A percentile compares a stretch with the other conserved stretches of the same genome.
Evolutionary conservation across 2,888 invertebrate genomes (phyloP).

Genomic region (Pristionchus fissidentatus): DNA sequence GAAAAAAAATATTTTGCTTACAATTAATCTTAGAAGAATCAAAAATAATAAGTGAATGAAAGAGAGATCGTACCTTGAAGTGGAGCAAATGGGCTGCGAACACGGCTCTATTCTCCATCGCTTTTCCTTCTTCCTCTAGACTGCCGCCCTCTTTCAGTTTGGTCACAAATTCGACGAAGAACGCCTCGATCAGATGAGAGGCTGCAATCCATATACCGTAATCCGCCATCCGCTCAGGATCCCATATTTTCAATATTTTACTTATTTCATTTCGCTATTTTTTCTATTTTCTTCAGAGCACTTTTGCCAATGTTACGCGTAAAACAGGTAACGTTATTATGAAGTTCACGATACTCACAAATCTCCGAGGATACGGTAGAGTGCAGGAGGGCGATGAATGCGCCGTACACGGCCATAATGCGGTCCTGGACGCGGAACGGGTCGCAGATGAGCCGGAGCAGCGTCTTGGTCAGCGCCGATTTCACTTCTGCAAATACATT

Average conservation of each 20-base stretch:
- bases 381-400: slow-evolving; percentile 61
- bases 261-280: too few relatives aligned
- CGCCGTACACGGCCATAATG: slow-evolving; percentile 58
- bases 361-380: slow-evolving; percentile 62
- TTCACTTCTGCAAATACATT: slow-evolving; percentile 60
- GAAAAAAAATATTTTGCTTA: too few relatives aligned
- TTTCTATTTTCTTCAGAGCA: too few relatives aligned
- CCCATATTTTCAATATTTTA: background rate
- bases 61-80: slow-evolving; percentile 53
- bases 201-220: slow-evolving; percentile 52
- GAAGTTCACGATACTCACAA: slow-evolving; percentile 55
- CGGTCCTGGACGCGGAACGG: slow-evolving; percentile 61
- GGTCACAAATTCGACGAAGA: slow-evolving; percentile 59
- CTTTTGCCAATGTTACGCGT: too few relatives aligned
- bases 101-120: slow-evolving; percentile 62
- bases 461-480: slow-evolving; percentile 54
- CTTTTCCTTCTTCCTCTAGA: slow-evolving; percentile 58
- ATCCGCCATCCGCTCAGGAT: background rate
- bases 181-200: slow-evolving; percentile 62
- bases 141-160: slow-evolving; percentile 52
- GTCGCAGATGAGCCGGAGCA: slow-evolving; percentile 54
- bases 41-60: background rate
- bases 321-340: too few relatives aligned
- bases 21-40: too few relatives aligned
- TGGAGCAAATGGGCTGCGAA: slow-evolving; percentile 57